Conservation (phyloP, 1,140 invertebrate species). For the Polypedilum pembai region DNA sequence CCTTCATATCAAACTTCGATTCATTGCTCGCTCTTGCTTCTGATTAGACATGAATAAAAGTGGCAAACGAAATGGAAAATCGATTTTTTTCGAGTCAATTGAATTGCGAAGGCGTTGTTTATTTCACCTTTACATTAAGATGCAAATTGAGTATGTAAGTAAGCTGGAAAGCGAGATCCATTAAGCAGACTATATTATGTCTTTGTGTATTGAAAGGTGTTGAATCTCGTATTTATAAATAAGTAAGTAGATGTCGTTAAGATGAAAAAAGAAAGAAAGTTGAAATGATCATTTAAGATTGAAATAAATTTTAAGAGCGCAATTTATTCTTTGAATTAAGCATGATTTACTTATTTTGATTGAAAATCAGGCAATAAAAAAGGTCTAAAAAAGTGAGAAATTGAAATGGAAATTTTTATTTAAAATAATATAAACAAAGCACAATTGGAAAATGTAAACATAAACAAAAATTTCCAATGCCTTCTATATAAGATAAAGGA, state of each 20-base stretch:
- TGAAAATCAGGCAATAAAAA: no score
- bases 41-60: not conserved
- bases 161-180: not conserved
- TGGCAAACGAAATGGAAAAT: conserved; percentile 18
- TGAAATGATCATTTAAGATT: not conserved
- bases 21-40: no score
- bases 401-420: no score
- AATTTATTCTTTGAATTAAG: no score
- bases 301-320: no score
- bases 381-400: no score
- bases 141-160: not conserved
- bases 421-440: no score
- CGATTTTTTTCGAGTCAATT: not conserved
- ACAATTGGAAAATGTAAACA: not conserved
- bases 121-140: not conserved
- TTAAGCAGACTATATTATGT: not conserved
- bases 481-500: not conserved
- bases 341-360: no score
- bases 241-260: not conserved
- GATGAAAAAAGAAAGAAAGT: not conserved
- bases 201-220: no score
- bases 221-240: no score
- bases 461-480: not conserved
- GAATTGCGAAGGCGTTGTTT: conserved; percentile 1
- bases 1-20: no score